Conservation (phyloP, 2,888 invertebrate genomes). For the Amphipoea oculea region DNA sequence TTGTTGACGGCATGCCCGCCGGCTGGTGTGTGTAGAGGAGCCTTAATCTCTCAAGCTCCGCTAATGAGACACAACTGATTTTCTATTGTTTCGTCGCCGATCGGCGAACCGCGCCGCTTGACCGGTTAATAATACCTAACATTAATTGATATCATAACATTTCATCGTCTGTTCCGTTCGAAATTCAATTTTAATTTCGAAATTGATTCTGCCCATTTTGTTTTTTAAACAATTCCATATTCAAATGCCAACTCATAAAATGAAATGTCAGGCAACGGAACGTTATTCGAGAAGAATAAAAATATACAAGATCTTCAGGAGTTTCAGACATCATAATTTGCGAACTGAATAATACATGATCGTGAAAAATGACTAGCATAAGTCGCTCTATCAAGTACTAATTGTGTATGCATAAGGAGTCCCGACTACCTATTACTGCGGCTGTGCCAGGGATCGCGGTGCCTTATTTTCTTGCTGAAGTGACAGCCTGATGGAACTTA, state of each 20-base stretch:
- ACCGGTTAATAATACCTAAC: too few species aligned
- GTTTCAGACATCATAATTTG: slow-evolving; percentile 45
- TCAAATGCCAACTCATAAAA: slow-evolving; percentile 10
- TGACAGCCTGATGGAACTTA: slow-evolving; percentile 36
- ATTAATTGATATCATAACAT: neutral
- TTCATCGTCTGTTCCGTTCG: neutral
- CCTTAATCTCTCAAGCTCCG: too few species aligned
- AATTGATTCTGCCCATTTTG: neutral
- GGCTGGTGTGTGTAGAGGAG: too few species aligned
- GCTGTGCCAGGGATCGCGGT: neutral
- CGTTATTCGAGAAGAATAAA: slow-evolving; percentile 13
- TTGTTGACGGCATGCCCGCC: too few species aligned
- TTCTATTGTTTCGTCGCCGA: too few species aligned
- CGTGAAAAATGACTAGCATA: slow-evolving; percentile 46
- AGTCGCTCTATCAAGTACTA: slow-evolving; percentile 50
- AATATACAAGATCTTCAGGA: slow-evolving; percentile 11
- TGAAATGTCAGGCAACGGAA: slow-evolving; percentile 3
- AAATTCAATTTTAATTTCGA: slow-evolving; percentile 19
- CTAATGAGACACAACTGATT: too few species aligned
- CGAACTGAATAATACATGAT: slow-evolving; percentile 61
- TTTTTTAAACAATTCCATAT: slow-evolving; percentile 19
- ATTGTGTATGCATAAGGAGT: slow-evolving; percentile 64
- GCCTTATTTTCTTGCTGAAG: slow-evolving; percentile 56
- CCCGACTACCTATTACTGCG: slow-evolving; percentile 44
- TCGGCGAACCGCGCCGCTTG: too few species aligned